Percentiles rank a stretch among this genome's conserved stretches.
phyloP scores from a whole-genome alignment of 2,113 vertebrate species.

The Labeo rohita region DNA sequence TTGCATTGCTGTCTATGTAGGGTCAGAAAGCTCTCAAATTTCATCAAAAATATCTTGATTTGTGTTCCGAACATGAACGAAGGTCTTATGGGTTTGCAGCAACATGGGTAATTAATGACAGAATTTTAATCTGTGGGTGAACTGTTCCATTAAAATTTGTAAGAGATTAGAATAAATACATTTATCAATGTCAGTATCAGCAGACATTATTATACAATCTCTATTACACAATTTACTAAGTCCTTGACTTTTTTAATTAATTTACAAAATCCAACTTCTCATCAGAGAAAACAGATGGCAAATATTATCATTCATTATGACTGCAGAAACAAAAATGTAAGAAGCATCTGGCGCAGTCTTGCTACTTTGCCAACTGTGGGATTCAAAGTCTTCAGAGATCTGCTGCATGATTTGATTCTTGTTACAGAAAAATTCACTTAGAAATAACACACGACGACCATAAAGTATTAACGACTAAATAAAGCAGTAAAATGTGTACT shows the following conservation, averaged over 20 bases:
- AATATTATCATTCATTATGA: constrained; percentile 1
- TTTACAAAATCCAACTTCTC: neutral
- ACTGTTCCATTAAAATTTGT: too few relatives aligned
- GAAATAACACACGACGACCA: neutral
- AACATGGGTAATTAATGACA: too few relatives aligned
- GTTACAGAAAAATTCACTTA: neutral
- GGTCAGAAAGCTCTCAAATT: too few relatives aligned
- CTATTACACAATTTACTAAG: neutral
- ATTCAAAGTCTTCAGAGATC: neutral
- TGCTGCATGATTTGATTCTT: neutral
- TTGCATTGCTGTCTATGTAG: too few relatives aligned
- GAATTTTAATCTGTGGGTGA: too few relatives aligned
- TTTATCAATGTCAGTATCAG: neutral
- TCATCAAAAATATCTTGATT: too few relatives aligned
- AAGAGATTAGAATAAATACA: neutral
- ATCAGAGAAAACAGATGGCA: constrained; percentile 8
- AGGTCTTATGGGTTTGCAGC: too few relatives aligned
- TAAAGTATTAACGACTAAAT: constrained; percentile 24
- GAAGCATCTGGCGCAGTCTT: neutral
- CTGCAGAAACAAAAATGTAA: neutral
- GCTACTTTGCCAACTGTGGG: neutral
- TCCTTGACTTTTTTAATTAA: neutral
- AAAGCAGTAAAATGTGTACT: neutral
- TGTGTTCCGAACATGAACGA: too few relatives aligned
- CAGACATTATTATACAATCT: neutral